Percentiles rank a stretch among this genome's conserved stretches.
Evolutionary conservation across 2,113 vertebrate species (phyloP).

Genomic region (Marmota flaviventris): DNA sequence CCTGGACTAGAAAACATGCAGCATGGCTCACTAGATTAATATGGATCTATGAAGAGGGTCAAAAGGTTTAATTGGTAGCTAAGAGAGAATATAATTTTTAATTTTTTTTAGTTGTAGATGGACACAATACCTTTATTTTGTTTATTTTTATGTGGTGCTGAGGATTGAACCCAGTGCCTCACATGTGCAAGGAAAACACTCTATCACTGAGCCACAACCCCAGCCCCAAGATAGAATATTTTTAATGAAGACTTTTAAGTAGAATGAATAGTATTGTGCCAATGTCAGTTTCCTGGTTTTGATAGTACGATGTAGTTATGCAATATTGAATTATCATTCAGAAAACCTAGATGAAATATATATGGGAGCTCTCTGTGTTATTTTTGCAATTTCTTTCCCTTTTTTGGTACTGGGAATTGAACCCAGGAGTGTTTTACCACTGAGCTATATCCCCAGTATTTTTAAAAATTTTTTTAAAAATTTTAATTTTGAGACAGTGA

Average conservation of each 20-base stretch:
- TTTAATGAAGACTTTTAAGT: not conserved
- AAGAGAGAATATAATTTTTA: not conserved
- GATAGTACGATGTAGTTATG: not conserved
- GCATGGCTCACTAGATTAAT: not conserved
- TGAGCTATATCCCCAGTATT: too few species aligned
- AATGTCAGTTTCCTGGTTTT: not conserved
- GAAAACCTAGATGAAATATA: not conserved
- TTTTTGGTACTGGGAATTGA: too few species aligned
- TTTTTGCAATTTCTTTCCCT: slow-evolving; percentile 23
- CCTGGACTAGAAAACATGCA: not conserved
- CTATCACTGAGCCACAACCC: too few species aligned
- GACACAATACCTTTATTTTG: too few species aligned
- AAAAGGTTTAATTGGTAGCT: not conserved
- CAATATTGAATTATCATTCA: not conserved
- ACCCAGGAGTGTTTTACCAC: too few species aligned
- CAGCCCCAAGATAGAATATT: not conserved
- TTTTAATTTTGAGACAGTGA: too few species aligned
- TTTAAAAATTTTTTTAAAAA: too few species aligned
- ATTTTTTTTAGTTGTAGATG: too few species aligned
- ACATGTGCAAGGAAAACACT: too few species aligned
- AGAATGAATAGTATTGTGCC: not conserved
- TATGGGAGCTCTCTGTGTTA: not conserved
- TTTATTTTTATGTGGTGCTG: too few species aligned
- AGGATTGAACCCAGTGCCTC: too few species aligned
- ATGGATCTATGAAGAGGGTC: not conserved